These are phyloP conservation scores for Idaea biselata DNA, from an alignment of 2,888 invertebrate species.

Conservation along the genomic window DNA sequence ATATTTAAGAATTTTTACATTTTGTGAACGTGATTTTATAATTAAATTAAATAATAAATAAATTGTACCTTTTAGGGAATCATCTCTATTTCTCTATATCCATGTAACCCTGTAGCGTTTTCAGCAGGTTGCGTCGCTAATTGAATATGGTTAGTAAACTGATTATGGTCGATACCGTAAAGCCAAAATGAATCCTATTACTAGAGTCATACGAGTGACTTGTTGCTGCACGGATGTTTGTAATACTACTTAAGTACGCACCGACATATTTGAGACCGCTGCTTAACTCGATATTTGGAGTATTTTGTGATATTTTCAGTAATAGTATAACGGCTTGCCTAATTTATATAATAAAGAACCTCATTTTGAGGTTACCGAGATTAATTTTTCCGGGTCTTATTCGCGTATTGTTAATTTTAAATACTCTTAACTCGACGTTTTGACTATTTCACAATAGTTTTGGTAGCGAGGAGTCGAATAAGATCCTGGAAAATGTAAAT, in stretches of 20 bases:
- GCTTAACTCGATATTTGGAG: conserved; percentile 14
- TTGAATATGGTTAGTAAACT: conserved; percentile 44
- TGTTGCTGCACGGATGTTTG: conserved; percentile 9
- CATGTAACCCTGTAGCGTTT: conserved; percentile 24
- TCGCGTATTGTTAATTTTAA: too few species aligned
- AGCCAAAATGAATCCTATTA: conserved; percentile 24
- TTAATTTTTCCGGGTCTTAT: too few species aligned
- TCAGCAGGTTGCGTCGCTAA: conserved; percentile 37
- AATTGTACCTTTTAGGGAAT: not conserved
- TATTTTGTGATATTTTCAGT: not conserved
- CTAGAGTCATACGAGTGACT: conserved; percentile 11
- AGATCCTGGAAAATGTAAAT: too few species aligned
- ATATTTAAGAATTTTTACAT: too few species aligned
- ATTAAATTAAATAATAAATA: too few species aligned
- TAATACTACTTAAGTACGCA: conserved; percentile 12
- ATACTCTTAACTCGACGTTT: too few species aligned
- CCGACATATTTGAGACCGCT: conserved; percentile 10
- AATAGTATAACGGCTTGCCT: not conserved
- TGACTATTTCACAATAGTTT: too few species aligned
- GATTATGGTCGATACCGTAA: conserved; percentile 28
- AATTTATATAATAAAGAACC: too few species aligned
- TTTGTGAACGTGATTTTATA: too few species aligned
- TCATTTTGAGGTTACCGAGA: too few species aligned
- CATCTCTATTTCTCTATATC: not conserved
- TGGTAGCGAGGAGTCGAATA: too few species aligned